phyloP scores from a whole-genome alignment of 2,113 vertebrate species.

The Ptychochromis oligacanthus region DNA sequence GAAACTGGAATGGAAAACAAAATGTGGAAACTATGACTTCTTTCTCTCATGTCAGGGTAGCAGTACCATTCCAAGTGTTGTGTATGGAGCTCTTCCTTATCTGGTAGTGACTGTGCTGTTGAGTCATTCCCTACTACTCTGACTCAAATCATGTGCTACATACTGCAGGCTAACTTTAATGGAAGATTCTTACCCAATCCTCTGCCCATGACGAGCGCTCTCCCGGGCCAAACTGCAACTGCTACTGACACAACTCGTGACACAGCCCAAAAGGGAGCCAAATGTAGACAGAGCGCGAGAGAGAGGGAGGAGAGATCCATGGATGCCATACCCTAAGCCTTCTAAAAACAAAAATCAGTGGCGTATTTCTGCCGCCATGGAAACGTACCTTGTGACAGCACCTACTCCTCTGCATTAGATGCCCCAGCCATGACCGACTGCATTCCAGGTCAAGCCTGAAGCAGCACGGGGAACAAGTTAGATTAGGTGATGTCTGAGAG shows the following conservation, averaged over 20 bases:
- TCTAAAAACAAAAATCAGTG: constrained; percentile 46
- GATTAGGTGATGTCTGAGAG: constrained; percentile 21
- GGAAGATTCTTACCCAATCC: constrained; percentile 65
- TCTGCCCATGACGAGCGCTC: constrained; percentile 51
- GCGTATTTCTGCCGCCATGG: constrained; percentile 65
- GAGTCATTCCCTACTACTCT: constrained; percentile 59
- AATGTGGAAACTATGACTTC: constrained; percentile 2
- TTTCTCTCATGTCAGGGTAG: constrained; percentile 1
- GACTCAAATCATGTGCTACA: constrained; percentile 69
- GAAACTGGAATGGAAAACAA: neutral
- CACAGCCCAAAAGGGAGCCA: constrained; percentile 64
- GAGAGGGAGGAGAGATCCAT: neutral
- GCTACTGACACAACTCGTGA: constrained; percentile 70
- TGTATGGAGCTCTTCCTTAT: constrained; percentile 42
- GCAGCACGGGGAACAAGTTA: constrained; percentile 29
- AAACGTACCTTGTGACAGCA: constrained; percentile 68
- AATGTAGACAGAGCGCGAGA: constrained; percentile 58
- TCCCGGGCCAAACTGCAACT: constrained; percentile 53
- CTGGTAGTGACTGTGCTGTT: constrained; percentile 42
- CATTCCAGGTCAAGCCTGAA: constrained; percentile 62
- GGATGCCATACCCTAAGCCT: constrained; percentile 35
- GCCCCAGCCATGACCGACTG: constrained; percentile 59
- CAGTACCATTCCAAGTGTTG: constrained; percentile 17
- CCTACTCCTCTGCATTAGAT: constrained; percentile 39
- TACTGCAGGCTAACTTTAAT: constrained; percentile 61